A percentile compares a stretch with the other conserved stretches of the same genome.
phyloP scores from a whole-genome alignment of 2,113 vertebrate species.

The Cinclus mexicanus region DNA sequence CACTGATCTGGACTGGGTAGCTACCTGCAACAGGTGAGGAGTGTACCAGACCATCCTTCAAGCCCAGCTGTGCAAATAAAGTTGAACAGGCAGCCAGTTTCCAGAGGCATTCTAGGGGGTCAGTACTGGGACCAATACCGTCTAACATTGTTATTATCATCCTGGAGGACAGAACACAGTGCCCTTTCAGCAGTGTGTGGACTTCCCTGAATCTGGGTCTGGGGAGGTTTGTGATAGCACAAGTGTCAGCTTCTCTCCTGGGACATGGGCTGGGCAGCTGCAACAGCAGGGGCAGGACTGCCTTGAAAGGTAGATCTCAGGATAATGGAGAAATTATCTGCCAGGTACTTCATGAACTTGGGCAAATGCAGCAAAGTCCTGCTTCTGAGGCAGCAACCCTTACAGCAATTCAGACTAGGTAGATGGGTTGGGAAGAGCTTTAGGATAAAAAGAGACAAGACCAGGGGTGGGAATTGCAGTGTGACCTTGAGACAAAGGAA shows the following conservation, averaged over 20 bases:
- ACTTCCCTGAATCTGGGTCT: not conserved
- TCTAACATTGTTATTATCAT: not conserved
- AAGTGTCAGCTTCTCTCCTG: not conserved
- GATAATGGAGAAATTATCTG: not conserved
- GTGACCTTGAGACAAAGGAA: not conserved
- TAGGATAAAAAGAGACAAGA: not conserved
- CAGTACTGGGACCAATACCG: not conserved
- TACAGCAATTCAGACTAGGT: not conserved
- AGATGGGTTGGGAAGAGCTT: not conserved
- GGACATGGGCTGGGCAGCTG: not conserved
- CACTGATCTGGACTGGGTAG: not conserved
- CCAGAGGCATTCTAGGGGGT: not conserved
- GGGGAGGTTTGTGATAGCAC: rapidly evolving
- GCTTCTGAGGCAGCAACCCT: not conserved
- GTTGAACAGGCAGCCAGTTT: not conserved
- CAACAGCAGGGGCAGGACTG: not conserved
- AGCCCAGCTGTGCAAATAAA: not conserved
- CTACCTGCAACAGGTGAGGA: not conserved
- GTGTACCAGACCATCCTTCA: not conserved
- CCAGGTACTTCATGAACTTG: not conserved
- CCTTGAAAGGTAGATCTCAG: not conserved
- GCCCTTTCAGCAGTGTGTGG: not conserved
- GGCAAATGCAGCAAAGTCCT: not conserved
- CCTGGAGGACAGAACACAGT: not conserved
- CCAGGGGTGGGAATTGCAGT: not conserved